Conservation (phyloP, 2,113 vertebrate genomes). For the Hystrix brachyura region DNA sequence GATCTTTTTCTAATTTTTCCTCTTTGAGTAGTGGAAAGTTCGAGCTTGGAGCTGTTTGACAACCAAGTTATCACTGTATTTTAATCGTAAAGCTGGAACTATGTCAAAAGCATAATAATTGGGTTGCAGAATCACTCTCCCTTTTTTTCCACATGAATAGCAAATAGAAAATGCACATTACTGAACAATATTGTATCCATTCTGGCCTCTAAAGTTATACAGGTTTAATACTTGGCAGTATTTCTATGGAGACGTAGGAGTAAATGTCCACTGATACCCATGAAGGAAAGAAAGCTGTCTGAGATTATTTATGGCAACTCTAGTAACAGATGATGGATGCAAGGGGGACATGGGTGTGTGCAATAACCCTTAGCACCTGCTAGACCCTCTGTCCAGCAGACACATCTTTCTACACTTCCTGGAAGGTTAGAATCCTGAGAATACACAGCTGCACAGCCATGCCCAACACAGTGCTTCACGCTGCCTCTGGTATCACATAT, state of each 20-base stretch:
- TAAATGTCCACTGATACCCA: not conserved
- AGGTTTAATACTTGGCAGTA: not conserved
- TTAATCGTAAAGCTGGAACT: slow-evolving; percentile 9
- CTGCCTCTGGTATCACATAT: not conserved
- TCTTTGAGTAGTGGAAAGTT: not conserved
- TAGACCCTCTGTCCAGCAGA: not conserved
- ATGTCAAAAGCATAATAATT: slow-evolving; percentile 11
- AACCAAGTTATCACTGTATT: not conserved
- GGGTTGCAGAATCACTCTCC: not conserved
- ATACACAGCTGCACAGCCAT: not conserved
- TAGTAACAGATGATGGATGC: not conserved
- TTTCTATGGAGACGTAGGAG: not conserved
- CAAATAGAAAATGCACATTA: slow-evolving; percentile 9
- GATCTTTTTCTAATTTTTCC: not conserved
- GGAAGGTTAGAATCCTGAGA: not conserved
- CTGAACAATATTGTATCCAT: not conserved
- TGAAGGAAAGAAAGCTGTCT: slow-evolving; percentile 3
- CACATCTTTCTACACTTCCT: not conserved
- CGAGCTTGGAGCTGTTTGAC: not conserved
- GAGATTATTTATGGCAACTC: not conserved
- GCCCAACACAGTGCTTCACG: not conserved
- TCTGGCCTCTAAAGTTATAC: not conserved
- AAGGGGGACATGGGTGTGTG: not conserved
- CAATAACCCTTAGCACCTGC: not conserved
- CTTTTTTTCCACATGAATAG: not conserved